Evolutionary conservation across 2,113 vertebrate species (phyloP).

Genomic region (Urocolius indicus): DNA sequence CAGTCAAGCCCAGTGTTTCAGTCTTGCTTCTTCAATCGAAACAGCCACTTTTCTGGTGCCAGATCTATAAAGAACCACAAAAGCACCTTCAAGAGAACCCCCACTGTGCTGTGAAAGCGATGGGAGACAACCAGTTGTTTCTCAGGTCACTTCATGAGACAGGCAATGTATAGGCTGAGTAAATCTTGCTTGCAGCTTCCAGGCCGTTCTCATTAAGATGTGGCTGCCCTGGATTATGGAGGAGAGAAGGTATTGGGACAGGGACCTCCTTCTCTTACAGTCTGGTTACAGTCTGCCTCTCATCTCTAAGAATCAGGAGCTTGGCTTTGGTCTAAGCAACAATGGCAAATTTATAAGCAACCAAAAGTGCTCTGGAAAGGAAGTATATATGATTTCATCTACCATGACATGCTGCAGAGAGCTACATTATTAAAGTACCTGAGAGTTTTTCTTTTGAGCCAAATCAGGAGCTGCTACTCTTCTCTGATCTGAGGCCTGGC

Average conservation of each 20-base stretch:
- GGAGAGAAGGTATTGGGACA: background rate
- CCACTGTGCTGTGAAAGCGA: background rate
- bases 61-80: background rate
- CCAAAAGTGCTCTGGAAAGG: background rate
- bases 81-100: background rate
- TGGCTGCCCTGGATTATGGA: background rate
- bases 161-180: background rate
- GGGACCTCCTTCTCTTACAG: background rate
- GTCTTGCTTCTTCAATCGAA: background rate
- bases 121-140: background rate
- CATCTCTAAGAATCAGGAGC: background rate
- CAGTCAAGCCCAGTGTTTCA: rapidly evolving
- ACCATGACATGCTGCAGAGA: background rate
- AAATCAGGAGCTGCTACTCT: constrained; percentile 9
- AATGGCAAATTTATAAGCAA: background rate
- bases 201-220: background rate
- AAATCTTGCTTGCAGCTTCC: background rate
- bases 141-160: background rate
- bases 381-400: background rate
- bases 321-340: background rate
- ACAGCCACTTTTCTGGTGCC: background rate
- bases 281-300: background rate
- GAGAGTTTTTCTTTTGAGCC: constrained; percentile 27
- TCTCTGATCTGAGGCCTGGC: constrained; percentile 36
- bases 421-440: background rate